These are phyloP conservation scores for Nesometra sesokonis DNA, from an alignment of 35 echinoderm and acorn worm species.

Conservation along the genomic window DNA sequence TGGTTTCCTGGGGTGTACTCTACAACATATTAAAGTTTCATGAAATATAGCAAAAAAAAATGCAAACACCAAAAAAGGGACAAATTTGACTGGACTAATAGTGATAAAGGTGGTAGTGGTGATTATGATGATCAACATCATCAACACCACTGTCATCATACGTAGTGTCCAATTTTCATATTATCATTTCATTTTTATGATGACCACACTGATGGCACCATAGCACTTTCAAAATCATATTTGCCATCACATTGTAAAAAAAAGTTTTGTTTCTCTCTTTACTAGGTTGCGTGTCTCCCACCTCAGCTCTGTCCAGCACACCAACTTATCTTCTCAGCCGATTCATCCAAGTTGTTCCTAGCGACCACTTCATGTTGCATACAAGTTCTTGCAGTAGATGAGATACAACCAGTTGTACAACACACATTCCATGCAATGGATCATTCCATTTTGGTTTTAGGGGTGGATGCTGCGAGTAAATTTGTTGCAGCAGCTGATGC, in stretches of 20 bases:
- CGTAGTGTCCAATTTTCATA: too few relatives aligned
- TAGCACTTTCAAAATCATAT: too few relatives aligned
- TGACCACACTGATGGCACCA: too few relatives aligned
- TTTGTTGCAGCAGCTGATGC: not conserved
- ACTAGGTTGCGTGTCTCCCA: conserved; percentile 65
- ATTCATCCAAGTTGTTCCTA: conserved; percentile 43
- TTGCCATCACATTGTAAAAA: not conserved
- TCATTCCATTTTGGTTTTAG: not conserved
- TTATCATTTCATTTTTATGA: too few relatives aligned
- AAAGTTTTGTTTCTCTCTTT: not conserved
- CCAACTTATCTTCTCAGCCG: conserved; percentile 50
- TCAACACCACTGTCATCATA: too few relatives aligned
- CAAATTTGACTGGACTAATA: too few relatives aligned
- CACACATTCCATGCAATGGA: conserved; percentile 46
- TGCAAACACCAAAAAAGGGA: too few relatives aligned
- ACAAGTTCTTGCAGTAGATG: conserved; percentile 33
- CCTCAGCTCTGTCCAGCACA: conserved; percentile 53
- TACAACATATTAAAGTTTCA: too few relatives aligned
- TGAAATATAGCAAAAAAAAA: too few relatives aligned
- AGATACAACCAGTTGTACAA: conserved; percentile 52
- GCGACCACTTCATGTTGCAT: conserved; percentile 30
- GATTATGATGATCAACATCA: too few relatives aligned
- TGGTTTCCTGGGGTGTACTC: too few relatives aligned
- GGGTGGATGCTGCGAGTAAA: not conserved
- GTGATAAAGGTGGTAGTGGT: too few relatives aligned